These are phyloP conservation scores for Ceratina japonica DNA, from an alignment of 1,140 invertebrate species.

Conservation along the genomic window DNA sequence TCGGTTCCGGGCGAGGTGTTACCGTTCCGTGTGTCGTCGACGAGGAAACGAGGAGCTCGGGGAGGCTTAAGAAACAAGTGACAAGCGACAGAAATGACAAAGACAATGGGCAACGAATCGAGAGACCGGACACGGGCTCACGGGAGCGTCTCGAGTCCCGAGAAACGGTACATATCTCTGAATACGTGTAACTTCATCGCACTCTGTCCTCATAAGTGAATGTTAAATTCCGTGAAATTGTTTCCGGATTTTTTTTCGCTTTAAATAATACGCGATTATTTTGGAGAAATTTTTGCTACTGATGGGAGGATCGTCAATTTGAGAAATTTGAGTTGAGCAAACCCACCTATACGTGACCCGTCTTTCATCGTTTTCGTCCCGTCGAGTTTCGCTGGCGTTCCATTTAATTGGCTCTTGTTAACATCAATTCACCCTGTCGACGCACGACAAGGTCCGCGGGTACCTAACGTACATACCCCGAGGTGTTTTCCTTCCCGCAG, in stretches of 20 bases:
- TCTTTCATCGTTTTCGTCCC: not conserved
- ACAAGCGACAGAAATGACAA: conserved; percentile 52
- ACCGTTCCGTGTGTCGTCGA: conserved; percentile 11
- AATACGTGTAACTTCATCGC: conserved; percentile 25
- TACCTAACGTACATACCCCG: not conserved
- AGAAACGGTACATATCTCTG: conserved; percentile 46
- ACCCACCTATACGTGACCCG: conserved; percentile 28
- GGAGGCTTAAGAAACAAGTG: conserved; percentile 41
- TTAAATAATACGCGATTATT: conserved; percentile 8
- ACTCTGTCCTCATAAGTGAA: conserved; percentile 52
- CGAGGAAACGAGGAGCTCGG: conserved; percentile 31
- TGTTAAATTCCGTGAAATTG: conserved; percentile 62
- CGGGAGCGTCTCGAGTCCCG: conserved; percentile 65
- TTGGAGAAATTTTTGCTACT: not conserved
- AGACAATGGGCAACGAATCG: conserved; percentile 66
- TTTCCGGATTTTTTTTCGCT: conserved; percentile 50
- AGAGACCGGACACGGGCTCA: conserved; percentile 68
- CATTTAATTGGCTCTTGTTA: conserved; percentile 36
- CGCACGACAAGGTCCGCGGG: not conserved
- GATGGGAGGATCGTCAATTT: not conserved
- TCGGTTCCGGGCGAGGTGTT: not conserved
- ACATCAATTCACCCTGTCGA: conserved; percentile 12
- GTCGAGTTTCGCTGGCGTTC: conserved; percentile 14
- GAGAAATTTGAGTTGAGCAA: conserved; percentile 41
- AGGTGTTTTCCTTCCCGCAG: conserved; percentile 1